phyloP scores from a whole-genome alignment of 2,888 invertebrate genomes.

The Sinotaia quadrata region DNA sequence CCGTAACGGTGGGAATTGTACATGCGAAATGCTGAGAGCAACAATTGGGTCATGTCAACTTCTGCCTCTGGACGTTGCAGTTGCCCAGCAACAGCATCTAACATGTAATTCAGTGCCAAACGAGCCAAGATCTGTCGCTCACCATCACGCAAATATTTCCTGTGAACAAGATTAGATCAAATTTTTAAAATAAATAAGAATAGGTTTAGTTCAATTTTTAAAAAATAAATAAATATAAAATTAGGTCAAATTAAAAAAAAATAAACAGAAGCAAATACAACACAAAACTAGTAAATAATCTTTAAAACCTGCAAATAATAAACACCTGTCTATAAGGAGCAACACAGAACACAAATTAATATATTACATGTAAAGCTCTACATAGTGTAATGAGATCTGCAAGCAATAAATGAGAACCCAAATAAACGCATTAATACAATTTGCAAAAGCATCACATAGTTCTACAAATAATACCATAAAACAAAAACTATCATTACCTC shows the following conservation, averaged over 20 bases:
- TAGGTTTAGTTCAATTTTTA: neutral
- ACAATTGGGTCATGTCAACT: constrained; percentile 11
- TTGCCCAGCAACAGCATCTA: constrained; percentile 20
- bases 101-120: constrained; percentile 76
- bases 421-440: no score
- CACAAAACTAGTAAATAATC: neutral
- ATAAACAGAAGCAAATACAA: no score
- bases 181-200: neutral
- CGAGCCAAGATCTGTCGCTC: constrained; percentile 87
- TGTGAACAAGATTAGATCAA: constrained; percentile 69
- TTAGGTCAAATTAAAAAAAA: neutral
- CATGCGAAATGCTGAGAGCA: constrained; percentile 13
- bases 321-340: neutral
- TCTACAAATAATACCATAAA: neutral
- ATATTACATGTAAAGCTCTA: neutral
- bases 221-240: neutral
- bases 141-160: constrained; percentile 86
- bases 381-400: no score
- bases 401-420: no score
- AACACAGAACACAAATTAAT: neutral
- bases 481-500: constrained; percentile 77
- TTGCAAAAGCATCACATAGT: neutral
- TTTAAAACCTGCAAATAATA: neutral
- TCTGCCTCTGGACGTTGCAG: constrained; percentile 8
- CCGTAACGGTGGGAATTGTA: constrained; percentile 22